Percentiles rank a stretch among this genome's conserved stretches.
phyloP scores from a whole-genome alignment of 2,888 invertebrate genomes.

The Kuschelorhynchus macadamiae region DNA sequence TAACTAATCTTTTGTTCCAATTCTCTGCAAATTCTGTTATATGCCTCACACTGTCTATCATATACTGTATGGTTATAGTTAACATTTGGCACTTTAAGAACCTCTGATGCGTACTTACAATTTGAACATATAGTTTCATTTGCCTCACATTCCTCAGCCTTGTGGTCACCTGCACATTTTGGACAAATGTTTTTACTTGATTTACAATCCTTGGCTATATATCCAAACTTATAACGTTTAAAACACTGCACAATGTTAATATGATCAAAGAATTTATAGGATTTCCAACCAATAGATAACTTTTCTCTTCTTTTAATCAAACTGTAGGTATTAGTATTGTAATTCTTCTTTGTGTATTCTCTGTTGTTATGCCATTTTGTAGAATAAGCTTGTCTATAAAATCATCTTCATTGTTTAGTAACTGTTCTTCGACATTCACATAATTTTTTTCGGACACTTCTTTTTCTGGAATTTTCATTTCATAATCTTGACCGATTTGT shows the following conservation, averaged over 20 bases:
- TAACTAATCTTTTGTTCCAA: constrained; percentile 9
- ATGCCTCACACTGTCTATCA: constrained; percentile 24
- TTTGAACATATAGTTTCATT: constrained; percentile 10
- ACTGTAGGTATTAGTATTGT: background rate
- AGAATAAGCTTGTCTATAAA: constrained; percentile 11
- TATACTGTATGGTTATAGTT: constrained; percentile 8
- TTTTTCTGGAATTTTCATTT: constrained; percentile 24
- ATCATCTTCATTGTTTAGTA: constrained; percentile 2
- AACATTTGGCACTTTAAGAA: constrained; percentile 22
- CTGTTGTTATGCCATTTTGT: constrained; percentile 11
- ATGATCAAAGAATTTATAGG: constrained; percentile 6
- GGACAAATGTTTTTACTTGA: constrained; percentile 10
- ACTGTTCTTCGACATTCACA: constrained; percentile 1
- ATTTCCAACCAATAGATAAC: constrained; percentile 23
- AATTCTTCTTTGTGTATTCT: background rate
- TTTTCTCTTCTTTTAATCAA: background rate
- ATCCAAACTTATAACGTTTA: constrained; percentile 30
- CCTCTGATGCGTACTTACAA: constrained; percentile 33
- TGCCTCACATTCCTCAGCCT: constrained; percentile 2
- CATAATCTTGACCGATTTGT: constrained; percentile 17
- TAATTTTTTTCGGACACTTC: constrained; percentile 11
- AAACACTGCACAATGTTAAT: constrained; percentile 18
- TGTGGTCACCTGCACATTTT: constrained; percentile 24
- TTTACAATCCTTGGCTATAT: constrained; percentile 21
- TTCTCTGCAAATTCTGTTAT: constrained; percentile 18